Percentiles rank a stretch among this genome's conserved stretches.
phyloP scores from a whole-genome alignment of 1,140 invertebrate genomes.

The Platyscapa corneri region DNA sequence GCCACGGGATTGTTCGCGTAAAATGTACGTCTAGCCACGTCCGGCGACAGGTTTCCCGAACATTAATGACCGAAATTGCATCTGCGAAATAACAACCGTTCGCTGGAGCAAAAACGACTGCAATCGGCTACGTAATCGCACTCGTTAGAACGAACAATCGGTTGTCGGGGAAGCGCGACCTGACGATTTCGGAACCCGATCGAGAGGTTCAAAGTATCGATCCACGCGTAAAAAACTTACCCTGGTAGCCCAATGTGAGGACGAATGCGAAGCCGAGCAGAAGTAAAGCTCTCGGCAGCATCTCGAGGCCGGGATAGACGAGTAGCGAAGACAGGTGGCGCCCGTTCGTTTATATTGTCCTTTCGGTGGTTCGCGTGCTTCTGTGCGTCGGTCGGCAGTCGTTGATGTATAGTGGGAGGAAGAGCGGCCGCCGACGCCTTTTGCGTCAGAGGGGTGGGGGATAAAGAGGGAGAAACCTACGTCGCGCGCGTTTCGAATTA shows the following conservation, averaged over 20 bases:
- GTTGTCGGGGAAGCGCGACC: too few species aligned
- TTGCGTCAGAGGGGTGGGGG: neutral
- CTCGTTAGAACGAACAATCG: too few species aligned
- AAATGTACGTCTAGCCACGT: too few species aligned
- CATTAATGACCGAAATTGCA: too few species aligned
- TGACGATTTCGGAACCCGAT: too few species aligned
- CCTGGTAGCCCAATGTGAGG: conserved; percentile 13
- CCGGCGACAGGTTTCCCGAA: too few species aligned
- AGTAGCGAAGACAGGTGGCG: neutral
- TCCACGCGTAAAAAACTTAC: neutral
- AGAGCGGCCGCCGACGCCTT: neutral
- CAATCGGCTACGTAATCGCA: too few species aligned
- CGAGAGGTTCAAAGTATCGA: too few species aligned
- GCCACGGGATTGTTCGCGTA: too few species aligned
- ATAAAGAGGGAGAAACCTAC: neutral
- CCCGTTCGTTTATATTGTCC: neutral
- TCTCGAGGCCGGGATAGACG: neutral
- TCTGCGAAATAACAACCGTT: too few species aligned
- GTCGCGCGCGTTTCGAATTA: conserved; percentile 9
- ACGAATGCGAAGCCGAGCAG: conserved; percentile 29
- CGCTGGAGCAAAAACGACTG: too few species aligned
- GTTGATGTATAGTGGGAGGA: conserved; percentile 24
- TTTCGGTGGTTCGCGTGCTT: conserved; percentile 40
- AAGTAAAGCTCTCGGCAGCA: conserved; percentile 27
- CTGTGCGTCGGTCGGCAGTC: conserved; percentile 34